These are phyloP conservation scores for Charadrius vociferus DNA, from an alignment of 2,113 vertebrate species.

Conservation along the genomic window DNA sequence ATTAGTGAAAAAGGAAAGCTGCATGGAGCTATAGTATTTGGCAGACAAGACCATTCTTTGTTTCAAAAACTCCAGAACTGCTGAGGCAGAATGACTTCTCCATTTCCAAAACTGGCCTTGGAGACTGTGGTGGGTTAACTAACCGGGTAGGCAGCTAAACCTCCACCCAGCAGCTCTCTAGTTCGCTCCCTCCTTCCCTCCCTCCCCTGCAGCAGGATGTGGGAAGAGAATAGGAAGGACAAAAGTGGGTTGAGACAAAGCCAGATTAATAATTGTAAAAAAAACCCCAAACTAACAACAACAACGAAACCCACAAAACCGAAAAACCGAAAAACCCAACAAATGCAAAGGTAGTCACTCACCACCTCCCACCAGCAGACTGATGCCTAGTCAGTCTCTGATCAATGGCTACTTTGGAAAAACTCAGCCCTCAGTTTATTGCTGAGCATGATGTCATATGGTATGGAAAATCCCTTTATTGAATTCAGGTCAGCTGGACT, in stretches of 20 bases:
- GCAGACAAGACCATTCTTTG: background rate
- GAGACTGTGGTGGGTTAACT: background rate
- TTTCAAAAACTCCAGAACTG: background rate
- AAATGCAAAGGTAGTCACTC: background rate
- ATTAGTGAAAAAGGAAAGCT: background rate
- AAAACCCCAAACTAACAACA: background rate
- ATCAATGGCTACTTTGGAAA: background rate
- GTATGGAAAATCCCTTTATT: background rate
- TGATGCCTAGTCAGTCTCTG: background rate
- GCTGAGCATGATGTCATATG: background rate
- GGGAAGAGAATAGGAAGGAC: background rate
- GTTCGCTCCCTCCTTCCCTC: background rate
- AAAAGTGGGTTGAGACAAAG: background rate
- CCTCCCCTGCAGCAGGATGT: background rate
- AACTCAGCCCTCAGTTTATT: background rate
- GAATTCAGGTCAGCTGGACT: background rate
- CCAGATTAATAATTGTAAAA: background rate
- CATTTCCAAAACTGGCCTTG: background rate
- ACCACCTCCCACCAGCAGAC: background rate
- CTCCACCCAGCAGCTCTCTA: accelerated
- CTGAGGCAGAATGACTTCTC: background rate
- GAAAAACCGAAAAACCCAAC: accelerated
- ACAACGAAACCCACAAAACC: background rate
- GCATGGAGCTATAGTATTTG: background rate
- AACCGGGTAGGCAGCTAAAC: background rate